A percentile compares a stretch with the other conserved stretches of the same genome.
These are phyloP conservation scores for Emydoidea blandingii DNA, from an alignment of 2,797 vertebrate genomes.

Conservation along the genomic window DNA sequence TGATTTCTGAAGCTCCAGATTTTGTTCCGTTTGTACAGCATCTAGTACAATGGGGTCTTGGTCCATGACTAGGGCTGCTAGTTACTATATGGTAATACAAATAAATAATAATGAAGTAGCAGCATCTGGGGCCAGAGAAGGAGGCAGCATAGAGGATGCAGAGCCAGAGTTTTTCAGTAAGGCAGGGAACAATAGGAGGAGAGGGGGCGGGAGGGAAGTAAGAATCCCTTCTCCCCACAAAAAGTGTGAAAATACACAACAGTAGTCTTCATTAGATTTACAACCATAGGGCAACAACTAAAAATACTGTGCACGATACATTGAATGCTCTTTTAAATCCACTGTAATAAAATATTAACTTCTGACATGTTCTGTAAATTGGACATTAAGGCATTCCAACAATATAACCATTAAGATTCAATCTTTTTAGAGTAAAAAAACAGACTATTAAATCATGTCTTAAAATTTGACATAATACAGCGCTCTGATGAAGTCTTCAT, in stretches of 20 bases:
- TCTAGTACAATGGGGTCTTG: background rate
- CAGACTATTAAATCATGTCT: background rate
- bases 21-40: background rate
- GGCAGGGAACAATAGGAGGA: background rate
- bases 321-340: background rate
- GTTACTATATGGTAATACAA: background rate
- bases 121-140: background rate
- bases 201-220: background rate
- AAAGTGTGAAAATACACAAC: too few relatives aligned
- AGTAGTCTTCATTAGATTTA: background rate
- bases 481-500: background rate
- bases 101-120: constrained; percentile 1
- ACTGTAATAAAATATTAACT: background rate
- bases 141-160: background rate
- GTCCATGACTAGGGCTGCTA: background rate
- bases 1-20: background rate
- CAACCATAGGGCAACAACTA: background rate
- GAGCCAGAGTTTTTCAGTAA: background rate
- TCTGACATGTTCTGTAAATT: background rate
- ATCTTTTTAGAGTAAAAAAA: background rate
- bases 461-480: background rate
- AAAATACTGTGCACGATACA: background rate
- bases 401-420: background rate
- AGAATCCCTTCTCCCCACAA: too few relatives aligned
- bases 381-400: background rate